Evolutionary conservation across 2,797 vertebrate species (phyloP).

Genomic region (Peromyscus nudipes): DNA sequence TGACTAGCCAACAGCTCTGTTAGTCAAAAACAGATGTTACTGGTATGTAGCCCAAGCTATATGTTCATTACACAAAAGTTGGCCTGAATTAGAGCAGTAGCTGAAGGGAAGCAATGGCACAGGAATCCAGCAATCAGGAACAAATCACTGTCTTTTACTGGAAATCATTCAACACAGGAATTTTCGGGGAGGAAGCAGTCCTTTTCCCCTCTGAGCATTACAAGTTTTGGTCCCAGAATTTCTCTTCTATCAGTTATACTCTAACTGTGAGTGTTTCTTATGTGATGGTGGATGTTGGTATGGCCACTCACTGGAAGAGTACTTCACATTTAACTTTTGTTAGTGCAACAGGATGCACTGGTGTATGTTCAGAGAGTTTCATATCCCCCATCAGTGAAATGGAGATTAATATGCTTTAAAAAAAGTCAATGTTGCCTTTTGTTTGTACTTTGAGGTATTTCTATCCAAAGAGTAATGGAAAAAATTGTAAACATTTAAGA

Average conservation of each 20-base stretch:
- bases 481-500: slow-evolving; percentile 69
- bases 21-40: background rate
- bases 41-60: background rate
- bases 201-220: background rate
- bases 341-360: background rate
- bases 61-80: background rate
- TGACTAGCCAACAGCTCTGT: background rate
- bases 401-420: slow-evolving; percentile 50
- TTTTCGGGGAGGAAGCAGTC: background rate
- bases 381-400: slow-evolving; percentile 49
- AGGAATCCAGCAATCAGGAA: background rate
- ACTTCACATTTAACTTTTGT: slow-evolving; percentile 26
- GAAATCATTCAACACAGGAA: background rate
- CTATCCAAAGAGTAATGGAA: slow-evolving; percentile 42
- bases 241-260: background rate
- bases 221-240: background rate
- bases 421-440: background rate
- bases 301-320: background rate
- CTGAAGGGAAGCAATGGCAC: background rate
- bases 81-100: background rate
- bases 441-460: background rate
- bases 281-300: background rate
- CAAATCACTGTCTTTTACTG: background rate
- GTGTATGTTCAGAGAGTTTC: slow-evolving; percentile 36
- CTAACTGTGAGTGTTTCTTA: background rate